Base-by-base conservation (phyloP, 2,113 vertebrate species). In the Melospiza melodia region DNA sequence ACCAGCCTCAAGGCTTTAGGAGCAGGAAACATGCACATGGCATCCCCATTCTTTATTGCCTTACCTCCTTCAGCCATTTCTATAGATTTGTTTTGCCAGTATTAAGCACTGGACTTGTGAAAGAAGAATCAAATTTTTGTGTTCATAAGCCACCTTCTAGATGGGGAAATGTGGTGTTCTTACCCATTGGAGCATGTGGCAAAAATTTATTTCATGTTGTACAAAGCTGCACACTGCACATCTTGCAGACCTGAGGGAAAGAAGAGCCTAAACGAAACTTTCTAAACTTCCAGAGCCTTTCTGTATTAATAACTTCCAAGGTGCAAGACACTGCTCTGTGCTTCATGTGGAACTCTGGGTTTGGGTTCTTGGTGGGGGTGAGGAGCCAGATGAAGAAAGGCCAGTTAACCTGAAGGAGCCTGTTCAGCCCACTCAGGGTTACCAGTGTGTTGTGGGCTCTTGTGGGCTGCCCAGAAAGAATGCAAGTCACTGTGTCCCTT, bases 341-440 rank as follows among this genome's bases (percentile, higher is more conserved):
- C 59, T 22, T 74, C 9, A 0, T 54, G 27, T 66, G 52, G 25
- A 44, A 13, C 37, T 5, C 12, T 3, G 10, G 10, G 51, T 1
- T 31, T 57, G 44, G 46, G 23, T 67, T 85, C 24, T 84, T 39
- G 33, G 78, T 35, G 21, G 33, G 72, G 12, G 11, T 51, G 48
- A 80, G 11, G 3, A 58, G 27, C 35, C 58, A 33, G 63, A 35
- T 35, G 27, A 78, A 20, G 35, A 58, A 85, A 55, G 44, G 63
- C 30, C 62, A 43, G 28, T 37, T 66, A 66, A 87, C 63, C 71
- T 57, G n/a, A 54, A 69, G 79, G 51, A 84, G 31, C 21, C 41
- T 41, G 0, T 75, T 54, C 41, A 73, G 51, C 39, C 54, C 35
- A 9, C 65, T 63, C 14, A 7, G 69, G 37, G 55, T 83, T 55